Conservation (phyloP, 2,797 vertebrate genomes). For the Pipistrellus kuhlii region DNA sequence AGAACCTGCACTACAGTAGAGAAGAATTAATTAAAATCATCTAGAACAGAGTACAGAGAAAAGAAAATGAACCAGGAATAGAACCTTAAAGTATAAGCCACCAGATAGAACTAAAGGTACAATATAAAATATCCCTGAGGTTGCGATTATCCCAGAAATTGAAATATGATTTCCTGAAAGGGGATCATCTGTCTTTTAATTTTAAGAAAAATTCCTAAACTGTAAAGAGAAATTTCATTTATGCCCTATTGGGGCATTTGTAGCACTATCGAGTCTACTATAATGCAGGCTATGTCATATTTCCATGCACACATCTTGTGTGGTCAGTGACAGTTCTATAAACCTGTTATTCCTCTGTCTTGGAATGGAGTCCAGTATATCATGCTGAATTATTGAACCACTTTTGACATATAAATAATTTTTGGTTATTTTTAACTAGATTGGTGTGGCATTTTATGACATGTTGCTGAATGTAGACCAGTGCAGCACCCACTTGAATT, state of each 20-base stretch:
- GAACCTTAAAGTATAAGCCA: neutral
- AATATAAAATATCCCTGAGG: neutral
- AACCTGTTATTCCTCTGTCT: neutral
- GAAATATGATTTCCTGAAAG: neutral
- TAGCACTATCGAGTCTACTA: neutral
- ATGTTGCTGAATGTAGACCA: slow-evolving; percentile 98
- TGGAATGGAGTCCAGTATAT: neutral
- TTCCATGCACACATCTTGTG: neutral
- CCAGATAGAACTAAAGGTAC: neutral
- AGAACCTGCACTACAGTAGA: neutral
- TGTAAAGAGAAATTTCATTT: neutral
- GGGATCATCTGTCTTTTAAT: neutral
- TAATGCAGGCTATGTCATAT: neutral
- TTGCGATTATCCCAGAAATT: neutral
- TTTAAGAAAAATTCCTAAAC: neutral
- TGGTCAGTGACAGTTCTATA: neutral
- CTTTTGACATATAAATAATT: neutral
- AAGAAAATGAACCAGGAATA: slow-evolving; percentile 20
- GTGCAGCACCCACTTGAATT: slow-evolving; percentile 93
- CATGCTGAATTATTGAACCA: neutral
- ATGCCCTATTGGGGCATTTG: neutral
- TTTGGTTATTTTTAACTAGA: slow-evolving; percentile 87
- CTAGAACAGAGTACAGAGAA: neutral
- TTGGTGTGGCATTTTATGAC: slow-evolving; percentile 99
- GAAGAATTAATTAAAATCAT: neutral